Conservation (phyloP, 1,140 invertebrate species). For the Tetramorium parvispinum region DNA sequence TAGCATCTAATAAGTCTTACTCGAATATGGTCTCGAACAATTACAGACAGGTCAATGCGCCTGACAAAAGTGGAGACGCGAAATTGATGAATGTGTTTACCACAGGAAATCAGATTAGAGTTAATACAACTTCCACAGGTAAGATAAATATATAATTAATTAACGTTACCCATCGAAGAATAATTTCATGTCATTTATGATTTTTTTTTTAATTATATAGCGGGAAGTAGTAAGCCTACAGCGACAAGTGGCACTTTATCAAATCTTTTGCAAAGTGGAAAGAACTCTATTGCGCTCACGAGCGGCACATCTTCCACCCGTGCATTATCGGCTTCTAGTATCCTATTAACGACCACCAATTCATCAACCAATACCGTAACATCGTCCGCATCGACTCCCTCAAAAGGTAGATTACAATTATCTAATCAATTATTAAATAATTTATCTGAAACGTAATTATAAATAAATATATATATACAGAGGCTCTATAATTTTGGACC, state of each 20-base stretch:
- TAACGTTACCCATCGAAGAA: neutral
- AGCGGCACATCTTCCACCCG: slow-evolving; percentile 61
- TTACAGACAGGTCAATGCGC: slow-evolving; percentile 74
- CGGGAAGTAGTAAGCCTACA: slow-evolving; percentile 59
- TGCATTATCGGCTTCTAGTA: slow-evolving; percentile 71
- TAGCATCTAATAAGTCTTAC: slow-evolving; percentile 76
- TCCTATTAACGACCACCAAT: slow-evolving; percentile 75
- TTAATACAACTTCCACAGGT: slow-evolving; percentile 71
- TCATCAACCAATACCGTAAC: slow-evolving; percentile 61
- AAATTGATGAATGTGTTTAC: slow-evolving; percentile 77
- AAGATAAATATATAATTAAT: slow-evolving; percentile 35
- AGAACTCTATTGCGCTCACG: slow-evolving; percentile 67
- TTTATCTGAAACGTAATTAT: slow-evolving; percentile 53
- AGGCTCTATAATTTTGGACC: neutral
- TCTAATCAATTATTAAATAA: slow-evolving; percentile 74
- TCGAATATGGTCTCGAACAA: slow-evolving; percentile 75
- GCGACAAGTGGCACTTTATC: slow-evolving; percentile 69
- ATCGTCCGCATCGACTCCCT: slow-evolving; percentile 65
- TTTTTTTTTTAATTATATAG: slow-evolving; percentile 33
- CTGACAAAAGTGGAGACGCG: slow-evolving; percentile 73
- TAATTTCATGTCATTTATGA: neutral
- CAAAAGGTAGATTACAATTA: slow-evolving; percentile 83
- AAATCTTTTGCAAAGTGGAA: slow-evolving; percentile 76
- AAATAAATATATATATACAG: neutral
- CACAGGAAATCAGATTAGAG: slow-evolving; percentile 69